Base-by-base conservation (phyloP, 1,140 invertebrate species). In the Cherax destructor region DNA sequence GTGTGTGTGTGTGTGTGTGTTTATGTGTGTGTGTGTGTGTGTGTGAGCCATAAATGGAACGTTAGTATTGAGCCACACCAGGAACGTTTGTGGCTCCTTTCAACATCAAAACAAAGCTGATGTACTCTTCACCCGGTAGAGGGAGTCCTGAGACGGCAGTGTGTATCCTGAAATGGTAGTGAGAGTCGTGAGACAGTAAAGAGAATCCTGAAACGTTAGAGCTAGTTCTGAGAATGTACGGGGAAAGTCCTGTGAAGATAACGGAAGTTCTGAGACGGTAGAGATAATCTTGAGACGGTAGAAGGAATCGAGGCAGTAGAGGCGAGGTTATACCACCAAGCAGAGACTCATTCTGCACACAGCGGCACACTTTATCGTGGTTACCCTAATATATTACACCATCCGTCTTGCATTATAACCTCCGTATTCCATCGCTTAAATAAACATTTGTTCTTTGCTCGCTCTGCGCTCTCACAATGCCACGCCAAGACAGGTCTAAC, bases 321-420 rank as follows among this genome's bases (percentile, higher is more conserved):
- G 65, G 16, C 18, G 21, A 18, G 5, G 65, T 69, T 69, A 69
- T 18, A 69, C 16, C 65, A 18, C 65, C 65, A 69, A 69, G 2
- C 30, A 41, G 65, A 69, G 56, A 65, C 18, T 83, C 56, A 56
- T 30, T 65, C 24, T 24, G 5, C 56, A 65, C 49, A 69, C 81
- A 83, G 30, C 59, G 6, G n/a, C 81, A 69, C 81, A 83, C 81
- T 69, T 83, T 69, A 47, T 69, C 59, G 69, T 83, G 81, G 81
- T 83, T 69, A 69, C 56, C 81, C 69, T 83, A 83, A 83, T 83
- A 69, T 83, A 83, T 65, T 69, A 65, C 81, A n/a, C 81, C 81
- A 65, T 83, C 81, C 81, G 49, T 83, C 81, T 65, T 69, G 59
- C 81, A 69, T 83, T 83, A 83, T 83, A 83, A 69, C 59, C 81